Conservation (phyloP, 2,113 vertebrate species). For the Otis tarda region DNA sequence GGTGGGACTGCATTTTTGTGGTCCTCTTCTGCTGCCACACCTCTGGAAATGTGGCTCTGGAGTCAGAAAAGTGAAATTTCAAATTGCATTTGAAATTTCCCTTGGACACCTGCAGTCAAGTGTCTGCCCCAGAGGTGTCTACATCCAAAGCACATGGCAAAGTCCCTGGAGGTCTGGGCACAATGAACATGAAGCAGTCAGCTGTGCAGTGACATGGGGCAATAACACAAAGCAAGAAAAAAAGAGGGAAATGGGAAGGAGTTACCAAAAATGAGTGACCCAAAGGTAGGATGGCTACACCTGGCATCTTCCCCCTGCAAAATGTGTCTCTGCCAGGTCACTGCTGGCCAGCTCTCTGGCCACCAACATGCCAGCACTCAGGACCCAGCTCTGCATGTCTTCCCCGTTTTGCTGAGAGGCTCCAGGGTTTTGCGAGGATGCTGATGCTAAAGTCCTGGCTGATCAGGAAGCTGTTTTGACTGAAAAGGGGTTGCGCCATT, state of each 20-base stretch:
- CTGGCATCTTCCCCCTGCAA: background rate
- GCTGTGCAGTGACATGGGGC: background rate
- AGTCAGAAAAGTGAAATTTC: background rate
- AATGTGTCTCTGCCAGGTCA: background rate
- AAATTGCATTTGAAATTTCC: background rate
- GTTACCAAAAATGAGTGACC: background rate
- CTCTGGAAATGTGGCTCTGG: background rate
- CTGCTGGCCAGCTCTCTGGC: background rate
- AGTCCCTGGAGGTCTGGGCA: background rate
- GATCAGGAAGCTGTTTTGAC: background rate
- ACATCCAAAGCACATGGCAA: accelerated
- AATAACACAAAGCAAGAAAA: background rate
- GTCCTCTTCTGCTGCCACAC: background rate
- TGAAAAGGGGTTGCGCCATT: background rate
- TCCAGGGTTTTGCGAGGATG: background rate
- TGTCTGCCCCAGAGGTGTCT: background rate
- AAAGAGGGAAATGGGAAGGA: background rate
- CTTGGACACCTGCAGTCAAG: accelerated
- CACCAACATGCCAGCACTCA: background rate
- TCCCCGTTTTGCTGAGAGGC: background rate
- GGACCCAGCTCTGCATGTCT: background rate
- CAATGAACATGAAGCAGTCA: background rate
- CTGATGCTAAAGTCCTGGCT: background rate
- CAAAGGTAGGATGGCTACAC: background rate
- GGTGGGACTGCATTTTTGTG: accelerated